These are phyloP conservation scores for Sebastes schlegelii DNA, from an alignment of 2,113 vertebrate genomes.

Conservation along the genomic window DNA sequence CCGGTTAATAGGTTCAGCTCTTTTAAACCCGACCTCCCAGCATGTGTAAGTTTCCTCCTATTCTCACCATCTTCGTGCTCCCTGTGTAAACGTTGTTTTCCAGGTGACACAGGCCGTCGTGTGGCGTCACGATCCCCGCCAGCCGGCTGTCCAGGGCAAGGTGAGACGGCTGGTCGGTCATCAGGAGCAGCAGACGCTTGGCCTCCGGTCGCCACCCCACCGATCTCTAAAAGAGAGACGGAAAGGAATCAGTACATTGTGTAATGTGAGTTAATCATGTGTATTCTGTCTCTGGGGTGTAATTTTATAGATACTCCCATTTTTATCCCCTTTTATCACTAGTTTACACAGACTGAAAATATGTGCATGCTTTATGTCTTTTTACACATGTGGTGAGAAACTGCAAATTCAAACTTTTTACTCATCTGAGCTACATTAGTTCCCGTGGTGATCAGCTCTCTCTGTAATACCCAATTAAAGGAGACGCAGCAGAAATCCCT, in stretches of 20 bases:
- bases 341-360: conserved; percentile 27
- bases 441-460: conserved; percentile 50
- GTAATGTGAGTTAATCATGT: neutral
- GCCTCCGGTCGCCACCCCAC: conserved; percentile 96
- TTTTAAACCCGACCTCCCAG: neutral
- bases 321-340: conserved; percentile 16
- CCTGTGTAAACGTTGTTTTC: conserved; percentile 92
- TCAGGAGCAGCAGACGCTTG: conserved; percentile 93
- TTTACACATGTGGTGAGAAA: conserved; percentile 60
- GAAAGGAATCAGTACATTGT: neutral
- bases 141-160: conserved; percentile 96
- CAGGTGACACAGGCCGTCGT: conserved; percentile 96
- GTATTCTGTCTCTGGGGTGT: neutral
- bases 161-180: conserved; percentile 99
- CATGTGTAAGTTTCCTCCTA: neutral
- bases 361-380: conserved; percentile 33
- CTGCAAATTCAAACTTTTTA: conserved; percentile 47
- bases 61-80: conserved; percentile 92
- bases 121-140: conserved; percentile 93
- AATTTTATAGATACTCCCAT: conserved; percentile 13
- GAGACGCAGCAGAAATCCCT: conserved; percentile 32
- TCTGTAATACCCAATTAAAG: conserved; percentile 46
- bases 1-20: neutral
- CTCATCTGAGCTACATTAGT: conserved; percentile 61
- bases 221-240: conserved; percentile 81